These are phyloP conservation scores for Coenonympha glycerion DNA, from an alignment of 2,888 invertebrate genomes.

Conservation along the genomic window DNA sequence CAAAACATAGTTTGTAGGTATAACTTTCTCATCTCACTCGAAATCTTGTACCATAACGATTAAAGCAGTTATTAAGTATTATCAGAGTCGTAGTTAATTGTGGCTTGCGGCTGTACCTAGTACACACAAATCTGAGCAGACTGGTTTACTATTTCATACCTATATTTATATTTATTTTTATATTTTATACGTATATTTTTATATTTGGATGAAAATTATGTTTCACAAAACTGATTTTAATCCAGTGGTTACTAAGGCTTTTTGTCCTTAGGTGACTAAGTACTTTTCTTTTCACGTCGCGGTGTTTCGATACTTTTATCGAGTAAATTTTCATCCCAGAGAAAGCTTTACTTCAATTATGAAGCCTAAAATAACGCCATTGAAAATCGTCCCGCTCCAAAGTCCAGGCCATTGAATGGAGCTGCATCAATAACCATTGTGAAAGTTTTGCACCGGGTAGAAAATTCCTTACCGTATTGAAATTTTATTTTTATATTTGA, in stretches of 20 bases:
- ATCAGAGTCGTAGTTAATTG: background rate
- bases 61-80: background rate
- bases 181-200: too few relatives aligned
- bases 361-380: conserved; percentile 1
- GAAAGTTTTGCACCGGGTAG: background rate
- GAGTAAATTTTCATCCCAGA: background rate
- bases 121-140: too few relatives aligned
- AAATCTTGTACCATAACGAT: background rate
- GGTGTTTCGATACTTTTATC: background rate
- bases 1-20: background rate
- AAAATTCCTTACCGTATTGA: background rate
- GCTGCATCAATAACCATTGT: conserved; percentile 5
- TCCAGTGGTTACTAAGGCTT: too few relatives aligned
- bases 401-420: conserved; percentile 4
- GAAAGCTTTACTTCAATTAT: background rate
- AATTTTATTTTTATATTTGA: background rate
- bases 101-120: too few relatives aligned
- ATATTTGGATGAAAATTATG: too few relatives aligned
- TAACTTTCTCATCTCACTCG: background rate
- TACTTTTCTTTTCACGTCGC: background rate
- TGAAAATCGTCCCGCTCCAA: conserved; percentile 3
- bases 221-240: too few relatives aligned
- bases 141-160: too few relatives aligned
- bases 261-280: too few relatives aligned
- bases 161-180: too few relatives aligned